Percentiles rank a stretch among this genome's conserved stretches.
These are phyloP conservation scores for Didymodactylos carnosus DNA, from an alignment of 2,888 invertebrate genomes.

Conservation along the genomic window DNA sequence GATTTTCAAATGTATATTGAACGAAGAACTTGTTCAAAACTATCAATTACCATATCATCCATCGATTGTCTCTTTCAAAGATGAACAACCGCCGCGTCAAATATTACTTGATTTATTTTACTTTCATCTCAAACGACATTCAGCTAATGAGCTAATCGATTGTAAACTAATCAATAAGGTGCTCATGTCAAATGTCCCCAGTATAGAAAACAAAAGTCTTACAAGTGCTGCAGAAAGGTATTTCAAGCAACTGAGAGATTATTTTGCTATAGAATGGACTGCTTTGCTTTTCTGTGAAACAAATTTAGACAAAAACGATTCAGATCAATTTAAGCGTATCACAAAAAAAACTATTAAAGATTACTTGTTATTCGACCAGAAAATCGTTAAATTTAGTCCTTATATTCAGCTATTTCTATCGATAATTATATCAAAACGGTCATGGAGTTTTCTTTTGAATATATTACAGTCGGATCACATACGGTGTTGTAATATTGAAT, in stretches of 20 bases:
- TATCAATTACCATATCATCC: neutral
- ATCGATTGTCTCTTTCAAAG: neutral
- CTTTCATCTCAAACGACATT: neutral
- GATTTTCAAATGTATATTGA: neutral
- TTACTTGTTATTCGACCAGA: neutral
- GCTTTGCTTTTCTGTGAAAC: neutral
- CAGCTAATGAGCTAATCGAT: neutral
- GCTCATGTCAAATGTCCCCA: neutral
- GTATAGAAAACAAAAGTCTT: neutral
- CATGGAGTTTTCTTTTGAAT: neutral
- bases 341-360: neutral
- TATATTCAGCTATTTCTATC: neutral
- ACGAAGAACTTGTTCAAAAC: neutral
- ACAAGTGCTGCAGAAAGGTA: too few relatives aligned
- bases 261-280: neutral
- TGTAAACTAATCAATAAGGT: neutral
- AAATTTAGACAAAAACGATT: neutral
- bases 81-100: neutral
- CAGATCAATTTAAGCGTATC: neutral
- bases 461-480: neutral
- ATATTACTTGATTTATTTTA: neutral
- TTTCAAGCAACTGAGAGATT: neutral
- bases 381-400: neutral
- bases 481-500: neutral
- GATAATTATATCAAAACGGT: neutral